Evolutionary conservation across 1,140 invertebrate genomes (phyloP).

Genomic region (Aplysia californica): DNA sequence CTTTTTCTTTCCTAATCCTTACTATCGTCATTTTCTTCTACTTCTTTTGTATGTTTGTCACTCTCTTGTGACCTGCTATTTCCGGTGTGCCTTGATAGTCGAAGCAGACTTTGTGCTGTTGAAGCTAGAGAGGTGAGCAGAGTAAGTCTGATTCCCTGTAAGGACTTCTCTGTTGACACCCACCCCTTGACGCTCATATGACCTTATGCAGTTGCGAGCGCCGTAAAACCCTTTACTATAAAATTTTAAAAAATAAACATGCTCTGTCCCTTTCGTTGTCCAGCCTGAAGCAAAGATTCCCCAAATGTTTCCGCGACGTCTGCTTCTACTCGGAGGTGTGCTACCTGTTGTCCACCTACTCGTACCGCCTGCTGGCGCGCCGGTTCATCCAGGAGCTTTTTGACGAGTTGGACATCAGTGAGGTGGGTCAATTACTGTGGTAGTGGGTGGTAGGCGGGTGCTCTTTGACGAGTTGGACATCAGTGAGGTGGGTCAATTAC

Average conservation of each 20-base stretch:
- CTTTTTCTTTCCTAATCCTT: too few relatives aligned
- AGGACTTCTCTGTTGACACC: too few relatives aligned
- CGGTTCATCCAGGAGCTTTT: slow-evolving; percentile 95
- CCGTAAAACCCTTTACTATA: too few relatives aligned
- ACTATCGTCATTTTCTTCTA: too few relatives aligned
- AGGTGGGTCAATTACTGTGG: slow-evolving; percentile 63
- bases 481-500: slow-evolving; percentile 70
- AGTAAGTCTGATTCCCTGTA: too few relatives aligned
- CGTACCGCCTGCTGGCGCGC: slow-evolving; percentile 84
- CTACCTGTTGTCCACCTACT: slow-evolving; percentile 80
- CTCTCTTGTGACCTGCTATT: too few relatives aligned
- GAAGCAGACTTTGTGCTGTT: not conserved
- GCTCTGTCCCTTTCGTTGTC: slow-evolving; percentile 33
- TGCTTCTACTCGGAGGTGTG: slow-evolving; percentile 95
- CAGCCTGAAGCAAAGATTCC: slow-evolving; percentile 88
- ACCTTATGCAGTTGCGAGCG: too few relatives aligned
- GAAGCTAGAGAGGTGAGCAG: too few relatives aligned
- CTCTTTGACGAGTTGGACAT: slow-evolving; percentile 90
- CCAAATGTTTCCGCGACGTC: slow-evolving; percentile 84
- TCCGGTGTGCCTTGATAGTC: not conserved
- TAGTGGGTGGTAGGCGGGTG: slow-evolving; percentile 75
- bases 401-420: slow-evolving; percentile 84
- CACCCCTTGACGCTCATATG: too few relatives aligned
- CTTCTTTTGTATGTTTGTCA: too few relatives aligned
- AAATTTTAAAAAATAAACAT: not conserved